Evolutionary conservation across 2,797 vertebrate genomes (phyloP).

Genomic region (Babyrousa celebensis): DNA sequence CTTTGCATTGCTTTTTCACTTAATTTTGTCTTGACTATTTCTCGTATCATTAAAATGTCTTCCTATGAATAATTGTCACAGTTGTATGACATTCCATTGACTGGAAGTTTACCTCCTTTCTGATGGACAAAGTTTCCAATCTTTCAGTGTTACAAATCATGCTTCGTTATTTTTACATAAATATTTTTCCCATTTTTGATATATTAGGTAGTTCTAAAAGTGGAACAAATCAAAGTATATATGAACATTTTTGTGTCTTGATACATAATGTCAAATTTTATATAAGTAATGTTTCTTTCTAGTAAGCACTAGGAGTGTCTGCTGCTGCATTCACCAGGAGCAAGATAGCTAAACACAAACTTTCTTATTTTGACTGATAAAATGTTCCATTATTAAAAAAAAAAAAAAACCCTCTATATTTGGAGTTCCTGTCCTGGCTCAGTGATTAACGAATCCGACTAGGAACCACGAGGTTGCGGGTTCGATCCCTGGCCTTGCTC

Average conservation of each 20-base stretch:
- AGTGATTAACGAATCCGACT: no score
- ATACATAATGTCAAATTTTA: constrained; percentile 18
- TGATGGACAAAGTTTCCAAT: neutral
- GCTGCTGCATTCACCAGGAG: neutral
- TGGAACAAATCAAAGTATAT: neutral
- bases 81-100: neutral
- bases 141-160: constrained; percentile 10
- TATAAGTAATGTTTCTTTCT: constrained; percentile 41
- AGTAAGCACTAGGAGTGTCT: neutral
- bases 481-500: no score
- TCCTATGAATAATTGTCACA: constrained; percentile 17
- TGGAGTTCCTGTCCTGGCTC: no score
- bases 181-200: neutral
- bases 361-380: constrained; percentile 13
- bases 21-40: constrained; percentile 39
- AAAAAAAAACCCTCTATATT: neutral
- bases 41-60: constrained; percentile 27
- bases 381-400: constrained; percentile 13
- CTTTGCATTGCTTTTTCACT: neutral
- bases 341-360: constrained; percentile 19
- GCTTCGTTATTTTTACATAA: neutral
- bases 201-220: constrained; percentile 11
- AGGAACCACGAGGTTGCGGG: no score
- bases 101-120: neutral
- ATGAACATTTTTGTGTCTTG: constrained; percentile 41